phyloP scores from a whole-genome alignment of 2,888 invertebrate species.

The Cylloceria caligata region DNA sequence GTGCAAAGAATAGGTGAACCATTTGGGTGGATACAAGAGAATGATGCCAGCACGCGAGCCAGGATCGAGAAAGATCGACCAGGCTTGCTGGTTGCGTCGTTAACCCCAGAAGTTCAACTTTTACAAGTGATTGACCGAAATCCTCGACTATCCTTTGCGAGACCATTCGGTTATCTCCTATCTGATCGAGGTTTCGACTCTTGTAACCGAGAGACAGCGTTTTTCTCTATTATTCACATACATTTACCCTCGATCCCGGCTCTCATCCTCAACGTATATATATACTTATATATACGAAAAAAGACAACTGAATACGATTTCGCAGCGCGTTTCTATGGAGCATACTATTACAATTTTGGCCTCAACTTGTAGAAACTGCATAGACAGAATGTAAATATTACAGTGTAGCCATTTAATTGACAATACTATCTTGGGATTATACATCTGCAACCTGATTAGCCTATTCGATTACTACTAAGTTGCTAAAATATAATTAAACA shows the following conservation, averaged over 20 bases:
- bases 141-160: constrained; percentile 49
- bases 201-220: constrained; percentile 38
- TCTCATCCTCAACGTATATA: not conserved
- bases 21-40: constrained; percentile 26
- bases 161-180: constrained; percentile 54
- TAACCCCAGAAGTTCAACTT: constrained; percentile 66
- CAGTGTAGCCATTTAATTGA: too few relatives aligned
- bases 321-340: too few relatives aligned
- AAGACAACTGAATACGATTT: not conserved
- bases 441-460: too few relatives aligned
- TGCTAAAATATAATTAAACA: too few relatives aligned
- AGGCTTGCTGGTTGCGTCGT: constrained; percentile 57
- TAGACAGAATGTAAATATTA: too few relatives aligned
- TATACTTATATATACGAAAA: not conserved
- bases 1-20: constrained; percentile 10
- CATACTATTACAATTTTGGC: too few relatives aligned
- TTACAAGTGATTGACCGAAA: constrained; percentile 66
- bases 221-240: constrained; percentile 57
- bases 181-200: constrained; percentile 62
- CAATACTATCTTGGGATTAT: too few relatives aligned
- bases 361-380: too few relatives aligned
- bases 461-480: too few relatives aligned
- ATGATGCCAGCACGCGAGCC: constrained; percentile 16
- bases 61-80: constrained; percentile 12
- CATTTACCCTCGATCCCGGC: constrained; percentile 24